Evolutionary conservation across 2,888 invertebrate genomes (phyloP), one percentile per base, ranked within the genome.

Genomic region (Lacanobia oleracea): DNA sequence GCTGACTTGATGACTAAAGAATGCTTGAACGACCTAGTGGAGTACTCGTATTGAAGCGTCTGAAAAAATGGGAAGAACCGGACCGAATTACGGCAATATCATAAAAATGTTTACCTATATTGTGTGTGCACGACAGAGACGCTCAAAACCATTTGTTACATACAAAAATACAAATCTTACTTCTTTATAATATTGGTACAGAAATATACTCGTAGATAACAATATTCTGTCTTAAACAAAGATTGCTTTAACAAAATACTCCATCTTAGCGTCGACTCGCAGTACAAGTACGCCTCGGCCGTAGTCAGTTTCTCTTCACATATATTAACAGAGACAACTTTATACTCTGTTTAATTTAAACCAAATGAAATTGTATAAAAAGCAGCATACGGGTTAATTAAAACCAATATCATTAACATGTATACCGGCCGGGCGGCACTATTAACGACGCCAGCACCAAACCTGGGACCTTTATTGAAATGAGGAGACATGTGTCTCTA

Each of bases 351-450:
- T 72, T 74, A 85, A 84, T 85, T 85, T 71, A 81, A 83, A 71
- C 71, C 66, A 83, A 83, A 85, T 79, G 64, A 76, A 81, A 76
- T 77, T 81, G 79, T 83, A 78, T 72, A 85, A 77, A 79, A 80
- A 60, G 50, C 83, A 85, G 74, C 72, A 69, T 75, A 85, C 84
- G 70, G 66, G 86, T 83, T 84, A 84, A 83, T 84, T 84, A 84
- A 84, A 84, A 83, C 86, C 81, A 81, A 85, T 83, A 83, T 85
- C 81, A 85, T 84, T 85, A 85, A 76, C 81, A 83, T 85, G 76
- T 78, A 69, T 71, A 27, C 70, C 70, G 63, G 21, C 68, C 71
- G 72, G 70, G 75, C 69, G 72, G 83, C 79, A 61, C 63, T 62
- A 72, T 68, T 63, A 79, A 79, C 80, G 83, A 69, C 75, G 54